phyloP scores from a whole-genome alignment of 1,140 invertebrate species.

The Phthorimaea operculella region DNA sequence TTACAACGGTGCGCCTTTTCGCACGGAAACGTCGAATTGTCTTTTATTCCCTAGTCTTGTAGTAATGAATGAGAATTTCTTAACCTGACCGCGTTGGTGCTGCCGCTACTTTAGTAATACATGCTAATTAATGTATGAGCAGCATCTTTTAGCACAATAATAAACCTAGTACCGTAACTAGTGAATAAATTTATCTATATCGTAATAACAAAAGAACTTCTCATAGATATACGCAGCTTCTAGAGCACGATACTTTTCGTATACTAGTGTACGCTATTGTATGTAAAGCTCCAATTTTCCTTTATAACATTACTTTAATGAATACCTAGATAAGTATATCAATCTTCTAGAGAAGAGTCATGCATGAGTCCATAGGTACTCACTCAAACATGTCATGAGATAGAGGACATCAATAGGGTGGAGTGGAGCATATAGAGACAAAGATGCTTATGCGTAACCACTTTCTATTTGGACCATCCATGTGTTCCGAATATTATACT shows the following conservation, averaged over 20 bases:
- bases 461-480: not conserved
- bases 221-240: no score
- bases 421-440: slow-evolving; percentile 1
- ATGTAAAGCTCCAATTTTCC: no score
- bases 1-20: not conserved
- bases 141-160: not conserved
- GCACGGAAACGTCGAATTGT: slow-evolving; percentile 2
- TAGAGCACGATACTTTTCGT: no score
- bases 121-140: not conserved
- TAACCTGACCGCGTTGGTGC: not conserved
- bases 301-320: no score
- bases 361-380: no score
- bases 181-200: no score
- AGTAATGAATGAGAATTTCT: not conserved
- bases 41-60: not conserved
- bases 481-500: not conserved
- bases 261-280: no score
- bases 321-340: no score
- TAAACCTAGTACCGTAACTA: no score
- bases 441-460: not conserved
- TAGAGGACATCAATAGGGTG: slow-evolving; percentile 3
- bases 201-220: no score
- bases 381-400: not conserved
- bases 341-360: no score
- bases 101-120: not conserved